Evolutionary conservation across 1,140 invertebrate species (phyloP).

Genomic region (Scaptomyza hsui): DNA sequence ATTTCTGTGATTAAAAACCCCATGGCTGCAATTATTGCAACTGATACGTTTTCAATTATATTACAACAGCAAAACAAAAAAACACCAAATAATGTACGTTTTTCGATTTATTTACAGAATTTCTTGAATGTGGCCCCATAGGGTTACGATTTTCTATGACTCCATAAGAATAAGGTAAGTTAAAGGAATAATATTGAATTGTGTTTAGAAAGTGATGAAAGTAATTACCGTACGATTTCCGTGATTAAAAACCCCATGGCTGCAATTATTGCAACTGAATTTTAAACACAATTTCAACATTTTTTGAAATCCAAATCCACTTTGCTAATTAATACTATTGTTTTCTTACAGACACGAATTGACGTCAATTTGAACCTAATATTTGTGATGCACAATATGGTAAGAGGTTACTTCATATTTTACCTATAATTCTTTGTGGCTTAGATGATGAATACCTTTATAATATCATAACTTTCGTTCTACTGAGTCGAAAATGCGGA

Average conservation of each 20-base stretch:
- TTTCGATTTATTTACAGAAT: constrained; percentile 3
- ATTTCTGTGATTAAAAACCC: constrained; percentile 63
- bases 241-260: constrained; percentile 69
- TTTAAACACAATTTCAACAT: background rate
- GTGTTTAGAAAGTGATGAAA: constrained; percentile 48
- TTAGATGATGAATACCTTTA: constrained; percentile 69
- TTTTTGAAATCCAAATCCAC: background rate
- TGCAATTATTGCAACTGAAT: constrained; percentile 75
- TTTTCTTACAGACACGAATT: background rate
- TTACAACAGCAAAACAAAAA: background rate
- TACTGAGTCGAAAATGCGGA: constrained; percentile 76
- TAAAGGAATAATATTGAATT: background rate
- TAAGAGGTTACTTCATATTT: constrained; percentile 12
- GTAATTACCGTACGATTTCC: constrained; percentile 76
- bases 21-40: constrained; percentile 76
- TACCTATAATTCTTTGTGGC: background rate
- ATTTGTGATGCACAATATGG: background rate
- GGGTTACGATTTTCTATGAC: no score
- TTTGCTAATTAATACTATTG: background rate
- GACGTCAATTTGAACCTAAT: background rate
- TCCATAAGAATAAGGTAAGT: constrained; percentile 33
- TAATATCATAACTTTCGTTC: constrained; percentile 77
- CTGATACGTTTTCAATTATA: constrained; percentile 32
- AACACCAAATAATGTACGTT: background rate
- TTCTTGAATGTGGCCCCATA: constrained; percentile 1